Percentiles rank a stretch among this genome's conserved stretches.
These are phyloP conservation scores for Cataglyphis altisquamis DNA, from an alignment of 2,888 invertebrate genomes.

Conservation along the genomic window DNA sequence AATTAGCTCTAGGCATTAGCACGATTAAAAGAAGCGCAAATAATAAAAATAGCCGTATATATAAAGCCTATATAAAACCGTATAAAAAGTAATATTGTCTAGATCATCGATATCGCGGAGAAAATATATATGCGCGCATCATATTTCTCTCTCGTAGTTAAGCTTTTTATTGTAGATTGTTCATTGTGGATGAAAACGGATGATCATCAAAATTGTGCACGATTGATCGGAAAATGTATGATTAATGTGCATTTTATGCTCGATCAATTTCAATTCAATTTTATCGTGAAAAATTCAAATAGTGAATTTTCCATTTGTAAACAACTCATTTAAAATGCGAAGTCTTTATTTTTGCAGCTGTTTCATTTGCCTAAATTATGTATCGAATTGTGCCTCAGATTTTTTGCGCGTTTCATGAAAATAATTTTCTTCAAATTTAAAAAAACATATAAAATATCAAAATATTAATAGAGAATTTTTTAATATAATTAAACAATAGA, in stretches of 20 bases:
- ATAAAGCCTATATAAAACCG: conserved; percentile 67
- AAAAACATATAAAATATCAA: background rate
- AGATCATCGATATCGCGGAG: conserved; percentile 46
- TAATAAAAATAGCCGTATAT: conserved; percentile 49
- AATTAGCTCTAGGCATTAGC: conserved; percentile 53
- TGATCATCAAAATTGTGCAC: conserved; percentile 54
- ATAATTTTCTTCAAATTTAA: conserved; percentile 24
- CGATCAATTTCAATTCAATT: conserved; percentile 28
- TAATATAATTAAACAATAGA: background rate
- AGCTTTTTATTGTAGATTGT: conserved; percentile 61
- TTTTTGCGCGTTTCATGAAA: conserved; percentile 22
- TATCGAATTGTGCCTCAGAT: conserved; percentile 12
- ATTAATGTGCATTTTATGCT: conserved; percentile 29
- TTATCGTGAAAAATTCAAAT: background rate
- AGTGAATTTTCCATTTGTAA: background rate
- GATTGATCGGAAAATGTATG: conserved; percentile 39
- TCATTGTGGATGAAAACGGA: conserved; percentile 58
- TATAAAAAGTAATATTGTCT: conserved; percentile 50
- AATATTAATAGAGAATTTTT: background rate
- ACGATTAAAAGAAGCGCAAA: conserved; percentile 58
- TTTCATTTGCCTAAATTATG: background rate
- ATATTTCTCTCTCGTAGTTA: conserved; percentile 52
- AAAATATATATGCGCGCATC: conserved; percentile 48
- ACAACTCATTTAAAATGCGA: background rate
- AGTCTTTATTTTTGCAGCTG: background rate